A percentile compares a stretch with the other conserved stretches of the same genome.
These are phyloP conservation scores for Pachycephala philippinensis DNA, from an alignment of 2,113 vertebrate genomes.

Conservation along the genomic window DNA sequence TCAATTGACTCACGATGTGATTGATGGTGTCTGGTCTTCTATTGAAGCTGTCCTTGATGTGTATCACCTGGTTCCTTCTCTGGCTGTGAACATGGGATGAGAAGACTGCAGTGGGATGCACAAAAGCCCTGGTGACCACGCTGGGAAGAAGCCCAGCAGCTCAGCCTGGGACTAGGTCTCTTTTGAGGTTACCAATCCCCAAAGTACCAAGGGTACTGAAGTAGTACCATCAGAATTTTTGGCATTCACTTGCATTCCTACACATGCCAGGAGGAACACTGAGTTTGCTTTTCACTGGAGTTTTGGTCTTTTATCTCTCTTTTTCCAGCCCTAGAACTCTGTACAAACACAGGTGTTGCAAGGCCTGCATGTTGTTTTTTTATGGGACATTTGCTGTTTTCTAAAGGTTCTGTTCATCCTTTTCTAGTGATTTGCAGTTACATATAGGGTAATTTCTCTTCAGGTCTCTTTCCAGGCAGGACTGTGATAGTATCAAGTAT, in stretches of 20 bases:
- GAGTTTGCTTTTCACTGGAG: not conserved
- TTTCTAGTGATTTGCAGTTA: not conserved
- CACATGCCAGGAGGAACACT: fast-evolving
- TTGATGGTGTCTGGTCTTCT: not conserved
- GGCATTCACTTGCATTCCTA: not conserved
- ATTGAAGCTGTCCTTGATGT: not conserved
- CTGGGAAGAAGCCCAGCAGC: not conserved
- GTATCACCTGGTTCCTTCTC: not conserved
- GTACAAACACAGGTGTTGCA: not conserved
- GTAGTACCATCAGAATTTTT: not conserved
- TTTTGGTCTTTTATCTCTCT: not conserved
- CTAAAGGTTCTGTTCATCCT: not conserved
- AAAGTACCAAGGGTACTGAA: not conserved
- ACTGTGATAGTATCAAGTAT: not conserved
- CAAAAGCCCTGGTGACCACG: not conserved
- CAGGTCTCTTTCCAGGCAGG: not conserved
- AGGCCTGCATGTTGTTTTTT: not conserved
- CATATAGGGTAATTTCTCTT: not conserved
- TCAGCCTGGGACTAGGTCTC: not conserved
- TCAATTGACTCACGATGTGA: not conserved
- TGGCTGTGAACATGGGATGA: not conserved
- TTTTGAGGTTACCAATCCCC: not conserved
- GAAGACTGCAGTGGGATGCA: not conserved
- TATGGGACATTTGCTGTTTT: not conserved
- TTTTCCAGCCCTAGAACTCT: not conserved